Evolutionary conservation across 2,797 vertebrate species (phyloP), one percentile per base, ranked within the genome.

Genomic region (Leuciscus waleckii): DNA sequence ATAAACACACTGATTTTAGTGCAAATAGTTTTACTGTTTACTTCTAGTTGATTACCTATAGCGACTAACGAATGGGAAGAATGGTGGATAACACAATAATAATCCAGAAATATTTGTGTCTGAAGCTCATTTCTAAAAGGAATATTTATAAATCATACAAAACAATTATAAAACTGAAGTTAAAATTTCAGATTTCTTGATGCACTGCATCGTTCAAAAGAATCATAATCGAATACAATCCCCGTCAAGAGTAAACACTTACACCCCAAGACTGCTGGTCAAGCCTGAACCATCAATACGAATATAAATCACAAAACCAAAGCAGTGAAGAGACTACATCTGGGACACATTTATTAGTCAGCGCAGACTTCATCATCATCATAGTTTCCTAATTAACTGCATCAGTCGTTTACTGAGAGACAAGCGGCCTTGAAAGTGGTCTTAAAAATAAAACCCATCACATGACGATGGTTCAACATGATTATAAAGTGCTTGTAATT

Each of bases 341-440:
- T 80, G 77, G 49, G 41, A 75, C 63, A 87, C 79, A 41, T 29
- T 81, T 67, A 76, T 51, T 46, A 75, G 5, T 26, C 4, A 86
- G 77, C 58, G 65, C 5, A 76, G 49, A 63, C 84, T 81, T 86
- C 68, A 63, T 73, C 79, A 83, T 83, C 88, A 89, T 39, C 43
- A 2, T 39, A 7, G 26, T 75, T 61, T 73, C 23, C 39, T 69
- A 67, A 90, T 82, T 67, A 85, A 65, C 56, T 16, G 81, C 26
- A 83, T 6, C n/a, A 54, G 46, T 43, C 65, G 58, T 69, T 82
- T 63, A 67, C 14, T 67, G 71, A 77, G 63, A 67, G 58, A 65
- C 19, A 11, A 58, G 75, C 17, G 29, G 41, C 41, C 29, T 51
- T 19, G 21, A 75, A 37, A 26, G 17, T 17, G 17, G 21, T 67